phyloP scores from a whole-genome alignment of 2,888 invertebrate species.

The Nemapogon koenigi region DNA sequence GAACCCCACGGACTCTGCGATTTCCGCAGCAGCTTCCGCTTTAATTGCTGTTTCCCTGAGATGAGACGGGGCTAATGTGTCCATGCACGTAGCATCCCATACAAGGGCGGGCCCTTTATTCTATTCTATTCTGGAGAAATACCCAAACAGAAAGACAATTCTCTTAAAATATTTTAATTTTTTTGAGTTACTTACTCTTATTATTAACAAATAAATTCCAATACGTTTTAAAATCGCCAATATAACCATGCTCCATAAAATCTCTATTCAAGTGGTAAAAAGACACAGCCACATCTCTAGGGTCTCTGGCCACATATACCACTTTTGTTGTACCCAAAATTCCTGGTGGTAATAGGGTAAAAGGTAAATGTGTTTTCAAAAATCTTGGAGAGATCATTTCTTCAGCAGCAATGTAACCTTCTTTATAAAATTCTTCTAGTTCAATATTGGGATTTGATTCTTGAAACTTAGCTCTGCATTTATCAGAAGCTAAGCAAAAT shows the following conservation, averaged over 20 bases:
- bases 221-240: conserved; percentile 63
- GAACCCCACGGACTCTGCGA: no score
- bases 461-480: no score
- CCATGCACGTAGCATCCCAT: no score
- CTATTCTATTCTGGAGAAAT: no score
- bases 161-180: no score
- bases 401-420: not conserved
- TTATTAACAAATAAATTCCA: conserved; percentile 66
- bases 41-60: no score
- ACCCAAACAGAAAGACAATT: no score
- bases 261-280: conserved; percentile 71
- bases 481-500: no score
- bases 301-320: conserved; percentile 77
- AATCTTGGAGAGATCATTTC: conserved; percentile 9
- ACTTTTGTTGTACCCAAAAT: conserved; percentile 25
- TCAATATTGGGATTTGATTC: no score
- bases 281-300: conserved; percentile 77
- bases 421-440: not conserved
- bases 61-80: no score
- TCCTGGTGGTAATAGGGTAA: conserved; percentile 12
- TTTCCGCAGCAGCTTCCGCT: no score
- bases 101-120: no score
- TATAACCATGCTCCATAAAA: conserved; percentile 62
- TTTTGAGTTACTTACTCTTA: conserved; percentile 56
- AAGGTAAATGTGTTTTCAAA: conserved; percentile 11